Evolutionary conservation across 2,797 vertebrate species (phyloP).

Genomic region (Apogon talboti): DNA sequence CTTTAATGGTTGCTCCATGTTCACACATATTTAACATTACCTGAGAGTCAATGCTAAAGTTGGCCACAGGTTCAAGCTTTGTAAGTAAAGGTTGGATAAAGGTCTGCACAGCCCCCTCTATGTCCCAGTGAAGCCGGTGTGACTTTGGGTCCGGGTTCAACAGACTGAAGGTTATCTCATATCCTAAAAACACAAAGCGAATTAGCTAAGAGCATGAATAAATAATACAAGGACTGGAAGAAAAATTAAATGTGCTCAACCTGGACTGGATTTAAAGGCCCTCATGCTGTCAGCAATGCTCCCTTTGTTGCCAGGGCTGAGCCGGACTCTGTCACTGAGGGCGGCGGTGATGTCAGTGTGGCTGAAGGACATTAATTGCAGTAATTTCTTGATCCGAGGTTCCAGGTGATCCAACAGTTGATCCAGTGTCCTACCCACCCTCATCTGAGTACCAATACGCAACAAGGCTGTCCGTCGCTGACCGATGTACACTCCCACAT

Average conservation of each 20-base stretch:
- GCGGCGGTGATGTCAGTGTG: constrained; percentile 86
- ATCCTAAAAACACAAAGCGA: constrained; percentile 79
- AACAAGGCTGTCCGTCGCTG: constrained; percentile 88
- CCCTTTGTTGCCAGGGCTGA: constrained; percentile 81
- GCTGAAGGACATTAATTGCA: constrained; percentile 91
- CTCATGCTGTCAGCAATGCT: constrained; percentile 88
- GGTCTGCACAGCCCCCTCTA: constrained; percentile 87
- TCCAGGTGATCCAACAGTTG: constrained; percentile 81
- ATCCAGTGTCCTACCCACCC: constrained; percentile 67
- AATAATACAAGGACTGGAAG: not conserved
- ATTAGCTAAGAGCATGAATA: not conserved
- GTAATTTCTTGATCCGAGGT: constrained; percentile 81
- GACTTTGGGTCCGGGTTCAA: constrained; percentile 96
- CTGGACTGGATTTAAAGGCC: constrained; percentile 94
- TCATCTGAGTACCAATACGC: constrained; percentile 72
- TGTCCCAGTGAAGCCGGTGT: constrained; percentile 92
- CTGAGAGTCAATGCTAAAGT: constrained; percentile 97
- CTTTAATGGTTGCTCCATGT: not conserved
- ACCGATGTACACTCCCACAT: constrained; percentile 85
- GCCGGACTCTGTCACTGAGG: constrained; percentile 88
- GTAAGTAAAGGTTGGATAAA: constrained; percentile 91
- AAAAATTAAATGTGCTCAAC: constrained; percentile 70
- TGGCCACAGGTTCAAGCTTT: constrained; percentile 89
- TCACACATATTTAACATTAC: constrained; percentile 70
- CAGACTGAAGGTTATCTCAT: constrained; percentile 97